Evolutionary conservation across 2,113 vertebrate species (phyloP), one percentile per base, ranked within the genome.

Genomic region (Callocephalon fimbriatum): DNA sequence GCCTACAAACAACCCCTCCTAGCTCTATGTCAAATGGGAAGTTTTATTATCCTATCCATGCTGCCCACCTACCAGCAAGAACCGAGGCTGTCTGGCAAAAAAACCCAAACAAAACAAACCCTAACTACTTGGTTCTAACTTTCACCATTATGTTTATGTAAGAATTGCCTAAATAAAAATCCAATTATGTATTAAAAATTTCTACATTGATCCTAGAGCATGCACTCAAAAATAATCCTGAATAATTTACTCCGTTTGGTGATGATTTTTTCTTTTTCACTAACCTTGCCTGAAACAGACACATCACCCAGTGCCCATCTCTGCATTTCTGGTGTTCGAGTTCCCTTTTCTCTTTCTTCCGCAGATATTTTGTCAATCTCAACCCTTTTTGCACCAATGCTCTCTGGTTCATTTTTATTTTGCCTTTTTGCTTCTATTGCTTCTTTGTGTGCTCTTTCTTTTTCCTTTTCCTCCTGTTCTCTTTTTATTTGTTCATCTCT

Each of bases 341-440:
- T 81, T 47, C 86, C 95, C 27, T 96, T 98, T 53, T 97, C 98
- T 77, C 65, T 95, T 38, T 99, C 99, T 23, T 98, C 96, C 35
- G 82, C 29, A 32, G 96, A 63, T 42, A 97, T 96, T 95, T 96
- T 98, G 26, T 98, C 95, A 8, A 63, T 65, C 71, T 92, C 98
- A 51, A 83, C 94, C 56, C 98, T 98, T 96, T 98, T 98, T 56
- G 90, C 91, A 86, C 97, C 92, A 0, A 29, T 45, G 37, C 47
- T 97, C 86, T 98, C 98, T 21, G 65, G 56, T 44, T 97, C 97
- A 53, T 72, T 97, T 95, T 94, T 97, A 78, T 80, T 98, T 90
- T 97, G 93, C 74, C 95, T 97, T 96, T 98, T 98, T 23, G 91
- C 32, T 81, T 98, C 98, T 25, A 44, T 35, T n/a, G 84, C 42